Base-by-base conservation (phyloP, 2,888 invertebrate genomes). In the Dasypolia templi region DNA sequence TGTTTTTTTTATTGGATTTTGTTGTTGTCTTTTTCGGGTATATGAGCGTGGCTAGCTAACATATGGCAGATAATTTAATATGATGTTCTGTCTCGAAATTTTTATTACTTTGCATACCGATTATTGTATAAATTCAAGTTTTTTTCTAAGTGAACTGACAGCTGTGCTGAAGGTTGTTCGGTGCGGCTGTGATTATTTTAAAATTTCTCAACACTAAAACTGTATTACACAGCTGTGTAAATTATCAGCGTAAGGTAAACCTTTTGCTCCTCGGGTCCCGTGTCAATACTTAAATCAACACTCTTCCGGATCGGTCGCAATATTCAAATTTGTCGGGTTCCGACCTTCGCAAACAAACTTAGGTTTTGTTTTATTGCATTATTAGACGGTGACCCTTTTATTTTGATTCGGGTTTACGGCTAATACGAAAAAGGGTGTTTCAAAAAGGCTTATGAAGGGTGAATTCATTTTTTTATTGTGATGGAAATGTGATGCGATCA, bases 201-300 rank as follows among this genome's bases (percentile, higher is more conserved):
- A 29, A 29, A 17, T 1, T 17, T 9, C 9, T 32, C 26, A 46
- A 26, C 26, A 39, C 9, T 26, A 35, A 51, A 46, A 35, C 19
- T n/a, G 11, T 59, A 56, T 44, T 68, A 61, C 74, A 51, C n/a
- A 58, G 1, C 65, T 70, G 72, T 77, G 72, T 77, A 32, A 77
- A 56, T 42, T 32, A 2, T 55, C 7, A 11, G 26, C 17, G n/a
- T 51, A 75, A 59, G 62, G 59, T 64, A 51, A 32, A 59, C 67
- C 63, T 39, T 69, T 56, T 19, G 58, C 53, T 32, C 58, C 46
- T 26, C 12, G 39, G 61, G 64, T 29, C 58, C 66, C 82, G 68
- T 80, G 87, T 85, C 86, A 86, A 85, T 84, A 83, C 81, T 87
- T 78, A 84, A 83, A 87, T 84, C 88, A 88, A 86, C 85, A 82